These are phyloP conservation scores for Telmatherina bonti DNA, from an alignment of 2,797 vertebrate species.

Conservation along the genomic window DNA sequence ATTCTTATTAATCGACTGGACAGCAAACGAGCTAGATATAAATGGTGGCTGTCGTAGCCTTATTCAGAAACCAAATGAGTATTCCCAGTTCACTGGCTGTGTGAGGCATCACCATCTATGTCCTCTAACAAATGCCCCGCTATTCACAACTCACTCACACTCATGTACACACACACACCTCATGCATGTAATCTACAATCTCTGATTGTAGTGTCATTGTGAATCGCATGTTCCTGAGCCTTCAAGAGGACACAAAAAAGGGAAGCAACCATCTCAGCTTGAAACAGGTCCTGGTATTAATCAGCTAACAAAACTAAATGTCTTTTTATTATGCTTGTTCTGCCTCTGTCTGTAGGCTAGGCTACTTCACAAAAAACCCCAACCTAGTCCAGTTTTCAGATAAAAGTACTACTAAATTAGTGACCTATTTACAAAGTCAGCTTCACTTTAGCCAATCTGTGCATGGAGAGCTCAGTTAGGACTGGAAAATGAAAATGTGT, in stretches of 20 bases:
- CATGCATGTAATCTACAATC: conserved; percentile 29
- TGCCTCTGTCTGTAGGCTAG: conserved; percentile 70
- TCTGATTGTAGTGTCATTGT: conserved; percentile 83
- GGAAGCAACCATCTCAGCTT: conserved; percentile 88
- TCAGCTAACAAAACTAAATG: conserved; percentile 87
- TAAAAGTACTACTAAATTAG: conserved; percentile 85
- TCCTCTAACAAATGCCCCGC: conserved; percentile 96
- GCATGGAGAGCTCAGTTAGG: conserved; percentile 74
- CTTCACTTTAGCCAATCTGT: conserved; percentile 82
- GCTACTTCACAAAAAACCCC: conserved; percentile 80
- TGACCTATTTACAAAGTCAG: conserved; percentile 84
- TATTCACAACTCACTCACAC: conserved; percentile 89
- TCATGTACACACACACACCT: conserved; percentile 74
- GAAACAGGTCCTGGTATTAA: conserved; percentile 85
- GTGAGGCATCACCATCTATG: conserved; percentile 93
- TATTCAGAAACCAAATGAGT: conserved; percentile 99
- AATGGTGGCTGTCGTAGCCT: conserved; percentile 96
- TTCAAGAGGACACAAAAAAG: conserved; percentile 91
- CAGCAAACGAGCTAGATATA: conserved; percentile 96
- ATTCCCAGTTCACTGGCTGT: conserved; percentile 98
- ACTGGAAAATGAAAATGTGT: conserved; percentile 76
- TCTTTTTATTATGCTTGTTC: conserved; percentile 87
- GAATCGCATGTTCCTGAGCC: conserved; percentile 73
- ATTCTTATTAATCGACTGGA: conserved; percentile 98
- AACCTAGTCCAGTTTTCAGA: conserved; percentile 75